Evolutionary conservation across 1,140 invertebrate species (phyloP), one percentile per base, ranked within the genome.

Genomic region (Holotrichia oblita): DNA sequence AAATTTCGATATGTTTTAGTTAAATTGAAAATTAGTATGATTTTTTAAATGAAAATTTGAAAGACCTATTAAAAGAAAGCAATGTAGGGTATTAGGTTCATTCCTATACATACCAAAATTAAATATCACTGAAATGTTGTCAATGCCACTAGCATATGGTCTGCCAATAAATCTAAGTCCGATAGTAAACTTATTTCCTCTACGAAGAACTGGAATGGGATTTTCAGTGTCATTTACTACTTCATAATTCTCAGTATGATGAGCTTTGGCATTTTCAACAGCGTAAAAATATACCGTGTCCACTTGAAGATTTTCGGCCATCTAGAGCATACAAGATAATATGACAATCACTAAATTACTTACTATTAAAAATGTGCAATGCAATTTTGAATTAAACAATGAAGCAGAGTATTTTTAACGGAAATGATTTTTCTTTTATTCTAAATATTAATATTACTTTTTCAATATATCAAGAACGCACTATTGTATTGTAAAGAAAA

Each of bases 161-260:
- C 91, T 86, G 73, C 87, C 84, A 44, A 81, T 85, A 83, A 93
- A 92, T 14, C 89, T 85, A 0, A 93, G 83, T 3, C 90, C 90
- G 0, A 92, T 84, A 76, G 88, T 91, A 86, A 94, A 93, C 0
- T 88, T 87, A 81, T 91, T 89, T 0, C 93, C 93, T n/a, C 93
- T 86, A 17, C 93, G 85, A 3, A 94, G 86, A 42, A 94, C 88
- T 0, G 90, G 87, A 7, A 87, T 87, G 0, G 86, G 75, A 10
- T 85, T 86, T 77, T 88, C 86, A 77, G 89, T 85, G 6, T 90
- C 89, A 34, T 90, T 88, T 7, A 92, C 86, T 10, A 90, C 84
- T 82, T 94, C 92, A 81, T 89, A 94, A 78, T 89, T 89, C 42
- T 89, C 87, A 4, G 93, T 93, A 82, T 91, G 90, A 84, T 94